phyloP scores from a whole-genome alignment of 2,113 vertebrate genomes.

The Uria lomvia region DNA sequence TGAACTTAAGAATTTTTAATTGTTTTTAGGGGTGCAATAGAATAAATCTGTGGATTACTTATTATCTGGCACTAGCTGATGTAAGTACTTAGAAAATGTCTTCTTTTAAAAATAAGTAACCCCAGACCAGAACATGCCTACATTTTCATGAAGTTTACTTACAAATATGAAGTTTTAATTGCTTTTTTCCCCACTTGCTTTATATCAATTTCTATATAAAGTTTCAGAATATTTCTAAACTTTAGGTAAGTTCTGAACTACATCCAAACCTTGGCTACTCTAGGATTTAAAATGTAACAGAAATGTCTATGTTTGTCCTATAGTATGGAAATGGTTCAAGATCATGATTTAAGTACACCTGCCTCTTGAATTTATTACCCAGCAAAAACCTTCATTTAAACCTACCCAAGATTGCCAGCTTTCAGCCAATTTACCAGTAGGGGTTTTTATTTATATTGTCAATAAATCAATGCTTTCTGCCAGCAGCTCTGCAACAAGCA shows the following conservation, averaged over 20 bases:
- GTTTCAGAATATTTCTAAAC: neutral
- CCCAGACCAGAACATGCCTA: neutral
- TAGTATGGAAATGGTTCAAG: neutral
- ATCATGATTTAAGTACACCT: neutral
- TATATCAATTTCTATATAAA: neutral
- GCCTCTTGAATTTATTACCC: neutral
- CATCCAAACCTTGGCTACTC: neutral
- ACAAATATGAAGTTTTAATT: neutral
- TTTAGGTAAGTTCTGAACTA: neutral
- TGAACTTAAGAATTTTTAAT: neutral
- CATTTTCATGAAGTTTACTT: neutral
- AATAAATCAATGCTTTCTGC: conserved; percentile 39
- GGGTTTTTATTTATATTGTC: neutral
- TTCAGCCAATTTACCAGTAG: conserved; percentile 35
- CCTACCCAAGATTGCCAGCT: neutral
- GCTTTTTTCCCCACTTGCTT: neutral
- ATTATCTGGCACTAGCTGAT: neutral
- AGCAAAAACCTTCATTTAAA: conserved; percentile 36
- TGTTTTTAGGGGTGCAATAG: neutral
- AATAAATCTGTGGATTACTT: neutral
- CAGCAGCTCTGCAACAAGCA: neutral
- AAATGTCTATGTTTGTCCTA: conserved; percentile 7
- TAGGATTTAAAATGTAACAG: neutral
- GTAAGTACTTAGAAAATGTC: neutral
- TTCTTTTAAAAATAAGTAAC: neutral